These are phyloP conservation scores for Vulpes lagopus DNA, from an alignment of 2,113 vertebrate species.

Conservation along the genomic window DNA sequence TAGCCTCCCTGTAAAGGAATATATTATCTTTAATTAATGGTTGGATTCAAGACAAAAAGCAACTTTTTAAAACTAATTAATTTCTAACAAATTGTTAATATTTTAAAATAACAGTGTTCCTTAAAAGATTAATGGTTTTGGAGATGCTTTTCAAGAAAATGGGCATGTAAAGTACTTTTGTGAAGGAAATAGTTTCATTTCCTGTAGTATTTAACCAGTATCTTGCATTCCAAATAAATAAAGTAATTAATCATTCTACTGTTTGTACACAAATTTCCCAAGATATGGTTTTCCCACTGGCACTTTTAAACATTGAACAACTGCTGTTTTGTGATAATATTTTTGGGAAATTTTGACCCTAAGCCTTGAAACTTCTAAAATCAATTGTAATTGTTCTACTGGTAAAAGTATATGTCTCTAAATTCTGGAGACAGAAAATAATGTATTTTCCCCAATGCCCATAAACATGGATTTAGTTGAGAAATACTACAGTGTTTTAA, in stretches of 20 bases:
- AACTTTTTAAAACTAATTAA: background rate
- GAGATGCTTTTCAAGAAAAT: constrained; percentile 52
- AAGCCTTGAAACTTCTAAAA: constrained; percentile 22
- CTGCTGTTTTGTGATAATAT: background rate
- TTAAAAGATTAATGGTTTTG: background rate
- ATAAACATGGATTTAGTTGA: background rate
- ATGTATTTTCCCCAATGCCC: background rate
- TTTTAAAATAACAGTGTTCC: background rate
- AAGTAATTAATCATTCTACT: background rate
- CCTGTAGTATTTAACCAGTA: background rate
- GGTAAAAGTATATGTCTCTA: background rate
- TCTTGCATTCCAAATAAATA: background rate
- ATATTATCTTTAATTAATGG: background rate
- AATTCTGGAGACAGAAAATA: background rate
- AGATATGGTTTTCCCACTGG: background rate
- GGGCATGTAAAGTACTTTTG: background rate
- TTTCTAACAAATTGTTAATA: background rate
- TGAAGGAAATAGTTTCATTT: background rate
- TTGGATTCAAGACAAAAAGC: constrained; percentile 22
- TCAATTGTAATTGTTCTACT: background rate
- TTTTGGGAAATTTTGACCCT: background rate
- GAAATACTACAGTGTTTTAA: background rate
- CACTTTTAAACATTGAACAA: background rate
- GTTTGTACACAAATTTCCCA: background rate
- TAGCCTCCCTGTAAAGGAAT: background rate